These are phyloP conservation scores for Lithophane leautieri DNA, from an alignment of 2,888 invertebrate genomes.

Conservation along the genomic window DNA sequence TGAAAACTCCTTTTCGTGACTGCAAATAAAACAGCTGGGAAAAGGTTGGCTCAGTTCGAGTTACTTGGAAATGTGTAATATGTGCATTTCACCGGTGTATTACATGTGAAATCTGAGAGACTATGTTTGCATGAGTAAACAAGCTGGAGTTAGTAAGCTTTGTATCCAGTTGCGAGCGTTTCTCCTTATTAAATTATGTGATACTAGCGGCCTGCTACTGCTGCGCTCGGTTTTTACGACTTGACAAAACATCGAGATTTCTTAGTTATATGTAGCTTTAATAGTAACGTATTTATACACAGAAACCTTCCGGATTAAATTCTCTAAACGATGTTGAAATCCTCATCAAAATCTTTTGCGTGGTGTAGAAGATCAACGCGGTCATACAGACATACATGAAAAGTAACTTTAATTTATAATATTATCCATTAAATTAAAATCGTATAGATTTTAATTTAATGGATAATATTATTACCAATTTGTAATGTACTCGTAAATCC, in stretches of 20 bases:
- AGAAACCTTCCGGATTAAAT: too few relatives aligned
- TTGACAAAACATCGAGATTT: too few relatives aligned
- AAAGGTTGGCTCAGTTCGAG: constrained; percentile 68
- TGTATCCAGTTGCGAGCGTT: not conserved
- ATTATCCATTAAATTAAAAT: too few relatives aligned
- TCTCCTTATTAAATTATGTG: not conserved
- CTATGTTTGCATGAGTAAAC: constrained; percentile 5
- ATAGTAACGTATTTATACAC: too few relatives aligned
- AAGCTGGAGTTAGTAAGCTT: not conserved
- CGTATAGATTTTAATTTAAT: too few relatives aligned
- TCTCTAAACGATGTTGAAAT: too few relatives aligned
- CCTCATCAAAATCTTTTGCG: too few relatives aligned
- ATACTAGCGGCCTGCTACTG: not conserved
- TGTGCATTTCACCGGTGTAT: constrained; percentile 29
- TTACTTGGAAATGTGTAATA: constrained; percentile 58
- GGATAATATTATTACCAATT: too few relatives aligned
- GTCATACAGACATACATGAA: too few relatives aligned
- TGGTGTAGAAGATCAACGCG: too few relatives aligned
- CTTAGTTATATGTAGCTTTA: too few relatives aligned
- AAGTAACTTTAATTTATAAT: not conserved
- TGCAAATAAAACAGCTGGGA: constrained; percentile 79
- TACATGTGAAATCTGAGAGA: constrained; percentile 28
- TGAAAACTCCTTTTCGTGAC: constrained; percentile 78
- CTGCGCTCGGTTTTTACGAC: too few relatives aligned
- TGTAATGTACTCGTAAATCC: not conserved